Evolutionary conservation across 2,113 vertebrate genomes (phyloP), one percentile per base, ranked within the genome.

Genomic region (Cebus imitator): DNA sequence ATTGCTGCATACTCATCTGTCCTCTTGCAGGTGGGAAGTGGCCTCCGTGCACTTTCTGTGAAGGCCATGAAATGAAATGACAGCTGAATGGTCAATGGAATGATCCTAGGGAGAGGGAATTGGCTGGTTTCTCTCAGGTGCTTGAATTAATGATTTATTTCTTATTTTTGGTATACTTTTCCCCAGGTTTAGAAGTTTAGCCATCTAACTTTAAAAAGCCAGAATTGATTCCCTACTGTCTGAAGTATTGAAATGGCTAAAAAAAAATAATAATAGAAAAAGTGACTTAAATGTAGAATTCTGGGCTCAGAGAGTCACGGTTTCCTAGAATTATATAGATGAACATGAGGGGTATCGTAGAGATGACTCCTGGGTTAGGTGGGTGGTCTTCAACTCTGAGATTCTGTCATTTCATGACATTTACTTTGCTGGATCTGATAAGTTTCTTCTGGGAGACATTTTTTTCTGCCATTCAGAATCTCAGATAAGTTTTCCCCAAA

Each of bases 401-500:
- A 32, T 90, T 37, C 21, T 40, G 43, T 66, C 18, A 5, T 57
- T 50, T 82, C n/a, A 10, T 20, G 48, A 40, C 13, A 23, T 40
- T 61, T 93, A 82, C 8, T 50, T 43, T 27, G 37, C 58, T 45
- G 7, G 7, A 32, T 82, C 72, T 66, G 40, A 2, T 52, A n/a
- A 40, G 12, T 88, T 88, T 95, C 21, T 91, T 32, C 81, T 85
- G 27, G 61, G 52, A 89, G 58, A 66, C 32, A 66, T 81, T 37
- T 45, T 94, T 94, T 85, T 73, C n/a, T 64, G 45, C 48, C 20
- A 68, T 52, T n/a, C n/a, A 78, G 76, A 81, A 43, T 85, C 87
- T 82, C 92, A 93, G 58, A 75, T 52, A 90, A 3, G 5, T 80
- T 87, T 89, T 90, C 40, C 68, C 32, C 13, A 70, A 94, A 96